Conservation (phyloP, 2,113 vertebrate species). For the Heterocephalus glaber region DNA sequence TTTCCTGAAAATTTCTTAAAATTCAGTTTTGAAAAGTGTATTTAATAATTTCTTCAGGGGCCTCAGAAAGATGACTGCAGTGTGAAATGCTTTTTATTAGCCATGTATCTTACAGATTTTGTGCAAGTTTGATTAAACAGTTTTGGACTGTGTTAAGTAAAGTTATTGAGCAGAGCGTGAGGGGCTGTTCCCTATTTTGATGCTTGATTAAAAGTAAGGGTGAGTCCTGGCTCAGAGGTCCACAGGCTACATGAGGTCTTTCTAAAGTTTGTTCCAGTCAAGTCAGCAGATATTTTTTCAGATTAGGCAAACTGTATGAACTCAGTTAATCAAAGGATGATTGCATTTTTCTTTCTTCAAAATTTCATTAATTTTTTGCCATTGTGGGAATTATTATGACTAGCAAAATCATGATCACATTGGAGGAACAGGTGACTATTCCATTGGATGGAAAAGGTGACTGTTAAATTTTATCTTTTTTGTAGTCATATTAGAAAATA, state of each 20-base stretch:
- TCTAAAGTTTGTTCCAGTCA: not conserved
- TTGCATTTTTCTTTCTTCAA: not conserved
- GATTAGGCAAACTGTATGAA: not conserved
- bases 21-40: not conserved
- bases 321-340: not conserved
- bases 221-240: not conserved
- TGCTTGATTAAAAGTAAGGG: not conserved
- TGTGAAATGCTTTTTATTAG: not conserved
- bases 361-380: not conserved
- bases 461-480: not conserved
- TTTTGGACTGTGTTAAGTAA: not conserved
- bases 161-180: not conserved
- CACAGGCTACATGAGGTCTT: not conserved
- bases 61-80: not conserved
- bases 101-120: not conserved
- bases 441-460: not conserved
- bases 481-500: not conserved
- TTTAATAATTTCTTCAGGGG: not conserved
- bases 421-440: not conserved
- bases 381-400: not conserved
- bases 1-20: not conserved
- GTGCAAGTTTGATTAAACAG: not conserved
- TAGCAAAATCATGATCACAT: not conserved
- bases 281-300: not conserved
- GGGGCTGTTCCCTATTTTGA: not conserved